Evolutionary conservation across 2,113 vertebrate species (phyloP), one percentile per base, ranked within the genome.

Genomic region (Rhombomys opimus): DNA sequence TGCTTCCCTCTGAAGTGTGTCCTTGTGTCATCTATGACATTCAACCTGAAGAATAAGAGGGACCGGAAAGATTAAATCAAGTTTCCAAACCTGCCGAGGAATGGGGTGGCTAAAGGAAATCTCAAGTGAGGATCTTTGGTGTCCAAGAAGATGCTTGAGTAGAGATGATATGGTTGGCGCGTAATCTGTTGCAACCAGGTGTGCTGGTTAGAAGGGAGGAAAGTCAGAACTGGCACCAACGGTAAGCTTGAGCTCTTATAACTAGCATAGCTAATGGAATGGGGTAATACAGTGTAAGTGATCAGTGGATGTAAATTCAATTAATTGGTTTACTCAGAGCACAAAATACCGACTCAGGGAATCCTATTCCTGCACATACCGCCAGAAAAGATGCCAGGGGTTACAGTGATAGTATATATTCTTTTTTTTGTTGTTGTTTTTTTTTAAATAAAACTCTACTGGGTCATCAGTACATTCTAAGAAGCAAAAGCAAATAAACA

Each of bases 131-230:
- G 91, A 18, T 77, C 7, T 82, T 89, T 27, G 20, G 41, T 22
- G 50, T n/a, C 38, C 81, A 41, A 65, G 38, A 85, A 85, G 59
- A 11, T 22, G 4, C 5, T n/a, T 63, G 4, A 2, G 22, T 3
- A 0, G 1, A 38, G 68, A 13, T 30, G 70, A 2, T n/a, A 1
- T 9, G 1, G n/a, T 38, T n/a, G 63, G 57, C 86, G 11, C 68
- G 4, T 30, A 5, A 6, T 0, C 5, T 65, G 1, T 7, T 22
- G 27, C 18, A 23, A 1, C n/a, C 70, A 78, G 38, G 4, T 22
- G 20, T 46, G 25, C 7, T 17, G 2, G 7, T 14, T 3, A 17
- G 23, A 8, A 59, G 41, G 7, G 30, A 63, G n/a, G 15, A 61
- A 73, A 67, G 7, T 25, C 30, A 41, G 50, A 59, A 35, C 10